Percentiles rank a stretch among this genome's conserved stretches.
phyloP scores from a whole-genome alignment of 1,140 invertebrate genomes.

The Arion vulgaris region DNA sequence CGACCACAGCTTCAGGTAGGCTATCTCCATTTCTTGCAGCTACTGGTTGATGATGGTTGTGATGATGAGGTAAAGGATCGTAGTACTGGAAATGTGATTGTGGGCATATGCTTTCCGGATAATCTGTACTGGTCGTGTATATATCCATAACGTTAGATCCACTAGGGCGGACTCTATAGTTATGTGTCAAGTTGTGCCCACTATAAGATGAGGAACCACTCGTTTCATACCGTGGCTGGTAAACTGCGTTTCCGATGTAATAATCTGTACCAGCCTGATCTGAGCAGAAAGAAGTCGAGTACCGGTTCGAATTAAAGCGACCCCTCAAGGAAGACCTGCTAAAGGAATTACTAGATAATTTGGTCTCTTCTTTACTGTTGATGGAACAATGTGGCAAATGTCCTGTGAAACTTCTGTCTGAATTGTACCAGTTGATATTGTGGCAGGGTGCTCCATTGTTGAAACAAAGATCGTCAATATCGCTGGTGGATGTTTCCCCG shows the following conservation, averaged over 20 bases:
- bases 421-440: slow-evolving; percentile 1
- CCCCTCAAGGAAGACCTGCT: not conserved
- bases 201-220: not conserved
- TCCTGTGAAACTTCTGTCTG: slow-evolving; percentile 15
- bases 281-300: slow-evolving; percentile 16
- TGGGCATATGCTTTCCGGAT: not conserved
- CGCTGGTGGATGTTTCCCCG: not conserved
- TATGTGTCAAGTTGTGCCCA: not conserved
- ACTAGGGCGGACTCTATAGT: not conserved
- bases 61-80: slow-evolving; percentile 14
- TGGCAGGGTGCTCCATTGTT: not conserved
- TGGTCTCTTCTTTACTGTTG: not conserved
- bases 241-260: not conserved
- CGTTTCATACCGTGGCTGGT: not conserved
- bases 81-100: not conserved
- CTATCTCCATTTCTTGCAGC: not conserved
- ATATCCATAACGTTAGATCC: not conserved
- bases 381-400: not conserved
- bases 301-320: not conserved
- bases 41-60: not conserved
- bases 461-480: not conserved
- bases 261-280: not conserved
- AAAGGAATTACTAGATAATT: not conserved
- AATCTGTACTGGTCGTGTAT: not conserved
- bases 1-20: not conserved